phyloP scores from a whole-genome alignment of 2,888 invertebrate genomes.

The Nesidiocoris tenuis region DNA sequence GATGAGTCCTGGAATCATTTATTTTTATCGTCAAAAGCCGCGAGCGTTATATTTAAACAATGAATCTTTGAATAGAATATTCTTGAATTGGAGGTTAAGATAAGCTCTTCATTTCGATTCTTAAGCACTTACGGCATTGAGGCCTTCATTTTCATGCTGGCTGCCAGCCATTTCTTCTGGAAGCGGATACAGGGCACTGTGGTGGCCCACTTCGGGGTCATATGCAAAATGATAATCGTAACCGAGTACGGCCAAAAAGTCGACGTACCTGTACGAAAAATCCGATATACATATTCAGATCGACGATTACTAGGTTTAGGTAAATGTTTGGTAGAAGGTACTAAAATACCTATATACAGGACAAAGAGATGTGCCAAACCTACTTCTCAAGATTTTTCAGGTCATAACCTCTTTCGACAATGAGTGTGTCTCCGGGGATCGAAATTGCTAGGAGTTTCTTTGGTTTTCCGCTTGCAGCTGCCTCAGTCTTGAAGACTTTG shows the following conservation, averaged over 20 bases:
- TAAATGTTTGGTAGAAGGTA: too few species aligned
- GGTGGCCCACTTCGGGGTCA: conserved; percentile 88
- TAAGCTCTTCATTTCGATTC: too few species aligned
- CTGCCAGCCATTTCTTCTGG: conserved; percentile 64
- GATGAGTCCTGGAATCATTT: conserved; percentile 34
- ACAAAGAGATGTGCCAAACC: too few species aligned
- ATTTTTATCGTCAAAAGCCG: not conserved
- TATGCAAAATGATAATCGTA: conserved; percentile 93
- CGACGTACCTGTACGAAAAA: conserved; percentile 68
- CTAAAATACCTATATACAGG: too few species aligned
- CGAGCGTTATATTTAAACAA: too few species aligned
- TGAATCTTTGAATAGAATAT: too few species aligned
- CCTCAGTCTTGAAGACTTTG: conserved; percentile 25
- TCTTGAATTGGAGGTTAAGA: too few species aligned
- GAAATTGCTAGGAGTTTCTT: conserved; percentile 39
- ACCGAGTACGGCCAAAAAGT: conserved; percentile 87
- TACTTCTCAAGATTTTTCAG: conserved; percentile 41
- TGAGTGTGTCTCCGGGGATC: conserved; percentile 38
- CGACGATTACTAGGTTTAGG: too few species aligned
- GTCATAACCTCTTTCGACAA: conserved; percentile 44
- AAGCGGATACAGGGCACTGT: conserved; percentile 78
- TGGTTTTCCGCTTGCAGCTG: conserved; percentile 8
- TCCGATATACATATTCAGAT: not conserved
- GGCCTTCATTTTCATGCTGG: conserved; percentile 82
- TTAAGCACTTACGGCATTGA: conserved; percentile 82